Evolutionary conservation across 2,888 invertebrate species (phyloP).

Genomic region (Bibio marci): DNA sequence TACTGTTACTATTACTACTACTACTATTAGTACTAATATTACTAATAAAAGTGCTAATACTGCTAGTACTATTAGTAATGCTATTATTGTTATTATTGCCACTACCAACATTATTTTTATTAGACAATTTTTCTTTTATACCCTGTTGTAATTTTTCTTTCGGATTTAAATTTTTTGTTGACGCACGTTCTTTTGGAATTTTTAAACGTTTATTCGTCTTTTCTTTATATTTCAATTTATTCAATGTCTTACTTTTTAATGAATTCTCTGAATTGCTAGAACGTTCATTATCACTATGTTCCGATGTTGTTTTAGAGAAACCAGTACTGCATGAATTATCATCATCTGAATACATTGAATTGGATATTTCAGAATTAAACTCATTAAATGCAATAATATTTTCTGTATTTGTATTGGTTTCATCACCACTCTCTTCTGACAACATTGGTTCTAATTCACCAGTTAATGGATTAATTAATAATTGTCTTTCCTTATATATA

Average conservation of each 20-base stretch:
- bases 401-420: constrained; percentile 33
- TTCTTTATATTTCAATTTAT: constrained; percentile 1
- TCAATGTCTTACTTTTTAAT: constrained; percentile 21
- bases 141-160: constrained; percentile 25
- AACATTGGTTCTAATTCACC: constrained; percentile 71
- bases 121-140: constrained; percentile 19
- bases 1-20: too few species aligned
- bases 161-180: constrained; percentile 13
- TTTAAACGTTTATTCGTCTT: constrained; percentile 5
- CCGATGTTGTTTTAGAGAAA: constrained; percentile 31
- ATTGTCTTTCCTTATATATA: constrained; percentile 53
- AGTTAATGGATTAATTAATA: constrained; percentile 79
- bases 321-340: constrained; percentile 37
- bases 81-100: constrained; percentile 1
- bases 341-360: constrained; percentile 39
- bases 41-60: neutral
- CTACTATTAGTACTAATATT: constrained; percentile 9
- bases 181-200: constrained; percentile 3
- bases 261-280: constrained; percentile 33
- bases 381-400: constrained; percentile 24
- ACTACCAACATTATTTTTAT: constrained; percentile 10
- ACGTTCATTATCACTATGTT: constrained; percentile 34
- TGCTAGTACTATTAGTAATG: constrained; percentile 7
- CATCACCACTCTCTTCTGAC: constrained; percentile 45
- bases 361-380: constrained; percentile 28